Percentiles rank a stretch among this genome's conserved stretches.
These are phyloP conservation scores for Tachysurus vachellii DNA, from an alignment of 2,113 vertebrate species.

Conservation along the genomic window DNA sequence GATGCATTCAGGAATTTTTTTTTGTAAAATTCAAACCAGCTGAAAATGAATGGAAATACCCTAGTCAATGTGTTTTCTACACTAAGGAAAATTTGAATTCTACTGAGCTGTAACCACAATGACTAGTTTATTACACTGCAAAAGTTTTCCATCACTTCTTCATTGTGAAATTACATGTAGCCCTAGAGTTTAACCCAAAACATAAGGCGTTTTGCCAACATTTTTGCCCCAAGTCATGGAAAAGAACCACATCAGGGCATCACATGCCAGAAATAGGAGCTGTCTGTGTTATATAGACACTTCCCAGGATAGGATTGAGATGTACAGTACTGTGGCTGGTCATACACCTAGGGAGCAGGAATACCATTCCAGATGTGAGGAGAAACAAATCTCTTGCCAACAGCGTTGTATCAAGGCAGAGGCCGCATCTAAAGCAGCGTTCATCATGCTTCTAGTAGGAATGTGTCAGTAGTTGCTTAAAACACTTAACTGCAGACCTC, in stretches of 20 bases:
- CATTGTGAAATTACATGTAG: neutral
- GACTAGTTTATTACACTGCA: slow-evolving; percentile 13
- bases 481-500: too few relatives aligned
- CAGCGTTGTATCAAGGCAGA: neutral
- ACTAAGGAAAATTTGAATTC: slow-evolving; percentile 3
- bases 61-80: slow-evolving; percentile 8
- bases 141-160: slow-evolving; percentile 19
- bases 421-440: neutral
- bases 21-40: neutral
- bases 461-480: neutral
- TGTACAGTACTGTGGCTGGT: neutral
- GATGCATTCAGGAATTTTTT: neutral
- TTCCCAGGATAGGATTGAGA: slow-evolving; percentile 1
- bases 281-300: neutral
- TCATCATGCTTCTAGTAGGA: neutral
- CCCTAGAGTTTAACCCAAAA: slow-evolving; percentile 11
- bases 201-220: slow-evolving; percentile 5
- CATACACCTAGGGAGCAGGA: neutral
- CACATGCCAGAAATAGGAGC: slow-evolving; percentile 13
- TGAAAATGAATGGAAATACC: slow-evolving; percentile 2
- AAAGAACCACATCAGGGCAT: slow-evolving; percentile 7
- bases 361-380: neutral
- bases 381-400: slow-evolving; percentile 8
- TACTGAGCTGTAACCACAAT: slow-evolving; percentile 5
- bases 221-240: slow-evolving; percentile 16